Evolutionary conservation across 2,797 vertebrate genomes (phyloP).

Genomic region (Myotis pilosus): DNA sequence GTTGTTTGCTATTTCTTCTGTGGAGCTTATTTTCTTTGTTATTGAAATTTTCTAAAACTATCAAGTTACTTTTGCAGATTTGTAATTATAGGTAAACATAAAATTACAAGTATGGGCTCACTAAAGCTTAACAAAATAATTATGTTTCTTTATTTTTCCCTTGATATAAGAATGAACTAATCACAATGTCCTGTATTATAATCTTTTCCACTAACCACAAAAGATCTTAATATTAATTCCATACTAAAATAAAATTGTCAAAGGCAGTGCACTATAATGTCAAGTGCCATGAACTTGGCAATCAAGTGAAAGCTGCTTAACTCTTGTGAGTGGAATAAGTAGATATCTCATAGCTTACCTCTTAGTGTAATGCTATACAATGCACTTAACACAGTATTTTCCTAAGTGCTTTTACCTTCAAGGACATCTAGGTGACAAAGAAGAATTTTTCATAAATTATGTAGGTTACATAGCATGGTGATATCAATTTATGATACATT

Average conservation of each 20-base stretch:
- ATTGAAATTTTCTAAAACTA: background rate
- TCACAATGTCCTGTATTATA: background rate
- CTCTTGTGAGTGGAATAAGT: background rate
- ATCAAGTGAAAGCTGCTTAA: background rate
- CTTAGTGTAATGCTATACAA: background rate
- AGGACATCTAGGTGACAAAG: background rate
- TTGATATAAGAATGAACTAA: constrained; percentile 13
- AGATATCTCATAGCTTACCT: background rate
- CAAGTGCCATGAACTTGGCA: background rate
- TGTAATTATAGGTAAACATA: background rate
- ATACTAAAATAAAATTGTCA: constrained; percentile 36
- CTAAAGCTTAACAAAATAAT: constrained; percentile 5
- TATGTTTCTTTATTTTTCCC: background rate
- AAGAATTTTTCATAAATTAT: constrained; percentile 17
- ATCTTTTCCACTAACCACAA: background rate
- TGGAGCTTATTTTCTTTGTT: background rate
- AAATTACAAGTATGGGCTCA: background rate
- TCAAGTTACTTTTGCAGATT: background rate
- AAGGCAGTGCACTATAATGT: background rate
- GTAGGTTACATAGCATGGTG: background rate
- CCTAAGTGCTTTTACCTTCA: constrained; percentile 46
- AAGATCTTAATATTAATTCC: background rate
- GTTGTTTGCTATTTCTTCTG: background rate
- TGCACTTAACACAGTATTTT: background rate
- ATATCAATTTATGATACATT: constrained; percentile 31